Base-by-base conservation (phyloP, 2,888 invertebrate species). In the Notodonta ziczac region DNA sequence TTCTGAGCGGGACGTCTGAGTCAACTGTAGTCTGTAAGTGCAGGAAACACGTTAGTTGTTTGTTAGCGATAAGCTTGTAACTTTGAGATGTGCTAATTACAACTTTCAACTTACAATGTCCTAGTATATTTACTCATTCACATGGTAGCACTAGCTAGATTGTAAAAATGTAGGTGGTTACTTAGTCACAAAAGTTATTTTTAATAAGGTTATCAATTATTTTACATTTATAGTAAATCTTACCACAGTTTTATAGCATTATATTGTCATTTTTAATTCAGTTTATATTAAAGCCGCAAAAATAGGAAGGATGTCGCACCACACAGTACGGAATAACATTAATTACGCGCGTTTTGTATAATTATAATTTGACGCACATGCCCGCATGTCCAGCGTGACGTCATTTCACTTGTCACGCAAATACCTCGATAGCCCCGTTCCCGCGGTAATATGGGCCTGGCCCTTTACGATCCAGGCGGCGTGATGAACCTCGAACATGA, bases 391-490 rank as follows among this genome's bases (percentile, higher is more conserved):
- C 61, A 63, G 56, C 59, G 69, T 83, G 83, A 80, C 81, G 82
- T 70, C 78, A 83, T 70, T 70, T 69, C 73, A 61, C 69, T 67
- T 69, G 77, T 77, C 79, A 80, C 80, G 77, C 79, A 76, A 80
- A 80, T 81, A 82, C 74, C 80, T 69, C 76, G 42, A 74, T 80
- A 77, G 81, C 83, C 80, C 72, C 77, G 77, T 82, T 78, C 72
- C 63, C 74, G 72, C 70, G 70, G 62, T 63, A 61, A 58, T 57
- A 61, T 62, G 61, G 61, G 75, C 55, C 70, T 67, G 65, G 69
- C 74, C 69, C 77, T 74, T 72, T 76, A 70, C 72, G 69, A 72
- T 69, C 61, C 54, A 60, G 59, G 61, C 24, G 24, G 24, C 69
- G 64, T 69, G 63, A 70, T 65, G 66, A 70, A 67, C 67, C 65